phyloP scores from a whole-genome alignment of 2,888 invertebrate species.

The Drosophila anceps region DNA sequence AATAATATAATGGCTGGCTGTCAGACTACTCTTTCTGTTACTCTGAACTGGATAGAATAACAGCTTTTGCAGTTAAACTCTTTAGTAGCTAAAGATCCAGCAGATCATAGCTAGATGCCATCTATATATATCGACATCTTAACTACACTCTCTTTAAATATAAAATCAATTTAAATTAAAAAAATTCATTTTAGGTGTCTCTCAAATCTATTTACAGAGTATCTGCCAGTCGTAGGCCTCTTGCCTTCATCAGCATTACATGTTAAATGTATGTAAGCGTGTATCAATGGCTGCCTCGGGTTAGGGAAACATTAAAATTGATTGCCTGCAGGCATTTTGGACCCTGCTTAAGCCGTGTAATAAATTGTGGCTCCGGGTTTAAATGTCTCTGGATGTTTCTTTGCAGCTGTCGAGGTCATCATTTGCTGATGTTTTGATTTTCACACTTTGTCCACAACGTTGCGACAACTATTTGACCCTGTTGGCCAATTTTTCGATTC shows the following conservation, averaged over 20 bases:
- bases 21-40: background rate
- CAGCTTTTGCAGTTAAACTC: too few species aligned
- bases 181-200: background rate
- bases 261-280: constrained; percentile 23
- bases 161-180: too few species aligned
- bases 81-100: too few species aligned
- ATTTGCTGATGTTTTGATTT: constrained; percentile 50
- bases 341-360: constrained; percentile 44
- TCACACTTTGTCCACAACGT: constrained; percentile 50
- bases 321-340: constrained; percentile 62
- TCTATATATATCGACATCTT: too few species aligned
- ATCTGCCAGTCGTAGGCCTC: background rate
- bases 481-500: constrained; percentile 28
- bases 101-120: too few species aligned
- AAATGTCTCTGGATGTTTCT: constrained; percentile 38
- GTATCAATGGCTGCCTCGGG: constrained; percentile 41
- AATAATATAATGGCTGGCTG: background rate
- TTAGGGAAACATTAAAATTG: constrained; percentile 76
- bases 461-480: constrained; percentile 17
- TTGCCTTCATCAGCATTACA: background rate
- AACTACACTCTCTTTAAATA: too few species aligned
- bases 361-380: constrained; percentile 47
- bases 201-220: background rate
- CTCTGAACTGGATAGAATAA: too few species aligned
- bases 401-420: constrained; percentile 39